Conservation (phyloP, 2,113 vertebrate genomes). For the Rissa tridactyla region DNA sequence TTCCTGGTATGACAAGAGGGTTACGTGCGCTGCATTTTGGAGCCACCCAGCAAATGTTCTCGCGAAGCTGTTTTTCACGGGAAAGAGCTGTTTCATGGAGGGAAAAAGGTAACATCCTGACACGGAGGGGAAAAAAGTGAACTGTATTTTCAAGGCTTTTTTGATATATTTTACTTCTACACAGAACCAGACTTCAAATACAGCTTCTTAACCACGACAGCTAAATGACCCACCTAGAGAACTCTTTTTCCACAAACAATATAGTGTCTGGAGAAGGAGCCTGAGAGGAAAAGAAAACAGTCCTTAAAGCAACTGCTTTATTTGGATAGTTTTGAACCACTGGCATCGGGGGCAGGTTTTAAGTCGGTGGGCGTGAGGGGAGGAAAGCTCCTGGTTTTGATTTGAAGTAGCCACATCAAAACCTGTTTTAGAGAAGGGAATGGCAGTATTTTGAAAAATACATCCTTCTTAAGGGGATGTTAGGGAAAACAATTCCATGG, state of each 20-base stretch:
- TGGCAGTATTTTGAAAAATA: conserved; percentile 62
- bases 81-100: neutral
- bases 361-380: conserved; percentile 37
- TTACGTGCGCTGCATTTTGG: neutral
- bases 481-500: conserved; percentile 50
- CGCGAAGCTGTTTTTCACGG: neutral
- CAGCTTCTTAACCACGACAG: conserved; percentile 48
- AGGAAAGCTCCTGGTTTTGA: conserved; percentile 66
- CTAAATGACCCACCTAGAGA: conserved; percentile 59
- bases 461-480: conserved; percentile 60
- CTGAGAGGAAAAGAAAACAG: conserved; percentile 65
- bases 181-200: conserved; percentile 54
- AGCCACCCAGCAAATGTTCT: neutral
- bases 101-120: conserved; percentile 50
- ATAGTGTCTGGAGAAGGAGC: conserved; percentile 44
- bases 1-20: neutral
- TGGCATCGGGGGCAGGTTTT: conserved; percentile 46
- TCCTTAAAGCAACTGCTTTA: conserved; percentile 66
- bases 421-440: conserved; percentile 46
- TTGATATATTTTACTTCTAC: conserved; percentile 56
- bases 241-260: conserved; percentile 66
- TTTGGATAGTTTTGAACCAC: conserved; percentile 73
- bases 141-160: conserved; percentile 38
- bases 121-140: neutral
- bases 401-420: conserved; percentile 73